Evolutionary conservation across 1,140 invertebrate species (phyloP).

Genomic region (Melipona quadrifasciata): DNA sequence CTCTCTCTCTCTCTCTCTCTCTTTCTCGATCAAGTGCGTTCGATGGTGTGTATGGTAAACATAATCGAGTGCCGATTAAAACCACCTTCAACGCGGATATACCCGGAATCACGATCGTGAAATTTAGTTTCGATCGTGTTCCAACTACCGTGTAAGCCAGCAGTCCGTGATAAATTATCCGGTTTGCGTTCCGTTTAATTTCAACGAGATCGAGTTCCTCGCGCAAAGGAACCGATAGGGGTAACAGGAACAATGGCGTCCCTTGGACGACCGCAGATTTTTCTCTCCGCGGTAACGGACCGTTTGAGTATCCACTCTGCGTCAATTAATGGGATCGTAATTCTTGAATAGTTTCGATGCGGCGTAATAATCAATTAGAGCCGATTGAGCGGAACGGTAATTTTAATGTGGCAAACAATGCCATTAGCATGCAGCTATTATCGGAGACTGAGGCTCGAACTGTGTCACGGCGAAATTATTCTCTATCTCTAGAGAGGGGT

Average conservation of each 20-base stretch:
- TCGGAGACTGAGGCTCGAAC: constrained; percentile 27
- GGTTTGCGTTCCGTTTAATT: not conserved
- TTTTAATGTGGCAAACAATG: constrained; percentile 64
- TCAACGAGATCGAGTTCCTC: not conserved
- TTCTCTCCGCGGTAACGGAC: not conserved
- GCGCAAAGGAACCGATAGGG: not conserved
- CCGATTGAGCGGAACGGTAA: constrained; percentile 46
- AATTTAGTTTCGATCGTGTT: constrained; percentile 24
- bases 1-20: no score
- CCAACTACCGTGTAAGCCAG: not conserved
- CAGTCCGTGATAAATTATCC: not conserved
- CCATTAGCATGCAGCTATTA: constrained; percentile 60
- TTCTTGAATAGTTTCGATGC: constrained; percentile 34
- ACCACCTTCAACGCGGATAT: not conserved
- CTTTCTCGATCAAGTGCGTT: constrained; percentile 17
- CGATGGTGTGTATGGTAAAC: constrained; percentile 21
- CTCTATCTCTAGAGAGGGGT: constrained; percentile 1
- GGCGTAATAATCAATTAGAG: constrained; percentile 59
- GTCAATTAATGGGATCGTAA: constrained; percentile 47
- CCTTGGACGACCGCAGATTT: not conserved
- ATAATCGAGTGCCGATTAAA: constrained; percentile 36
- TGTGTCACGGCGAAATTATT: constrained; percentile 35
- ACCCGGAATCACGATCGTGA: not conserved
- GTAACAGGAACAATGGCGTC: not conserved
- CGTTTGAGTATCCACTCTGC: not conserved